A percentile compares a stretch with the other conserved stretches of the same genome.
Conservation (phyloP, 2,797 vertebrate genomes). For the Cirrhinus molitorella region DNA sequence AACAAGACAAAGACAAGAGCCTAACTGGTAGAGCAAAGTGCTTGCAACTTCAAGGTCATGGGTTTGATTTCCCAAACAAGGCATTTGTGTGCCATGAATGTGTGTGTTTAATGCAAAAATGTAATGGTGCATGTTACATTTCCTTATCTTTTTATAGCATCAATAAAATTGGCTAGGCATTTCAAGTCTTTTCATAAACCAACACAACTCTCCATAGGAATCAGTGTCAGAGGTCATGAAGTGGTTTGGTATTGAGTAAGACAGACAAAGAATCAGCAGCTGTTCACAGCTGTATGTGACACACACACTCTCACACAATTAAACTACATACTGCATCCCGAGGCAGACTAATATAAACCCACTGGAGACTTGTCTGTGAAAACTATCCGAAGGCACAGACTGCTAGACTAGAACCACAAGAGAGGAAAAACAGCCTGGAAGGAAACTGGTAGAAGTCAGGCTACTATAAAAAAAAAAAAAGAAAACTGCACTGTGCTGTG, state of each 20-base stretch:
- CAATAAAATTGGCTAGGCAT: too few relatives aligned
- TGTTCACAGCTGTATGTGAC: slow-evolving; percentile 49
- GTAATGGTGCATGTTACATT: not conserved
- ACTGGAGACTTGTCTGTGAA: slow-evolving; percentile 33
- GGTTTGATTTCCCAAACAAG: slow-evolving; percentile 3
- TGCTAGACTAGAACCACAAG: slow-evolving; percentile 24
- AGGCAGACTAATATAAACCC: slow-evolving; percentile 36
- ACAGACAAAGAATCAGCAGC: slow-evolving; percentile 45
- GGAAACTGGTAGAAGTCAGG: not conserved
- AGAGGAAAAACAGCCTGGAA: not conserved
- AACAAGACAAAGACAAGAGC: slow-evolving; percentile 6
- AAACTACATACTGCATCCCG: not conserved
- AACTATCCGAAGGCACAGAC: slow-evolving; percentile 42
- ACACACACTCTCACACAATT: slow-evolving; percentile 31
- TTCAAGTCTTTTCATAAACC: not conserved
- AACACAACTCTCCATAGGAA: not conserved
- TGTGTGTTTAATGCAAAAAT: not conserved
- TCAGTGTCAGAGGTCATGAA: slow-evolving; percentile 7
- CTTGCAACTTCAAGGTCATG: not conserved
- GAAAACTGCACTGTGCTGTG: not conserved
- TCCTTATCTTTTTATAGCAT: not conserved
- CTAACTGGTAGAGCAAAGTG: not conserved
- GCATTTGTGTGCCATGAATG: not conserved
- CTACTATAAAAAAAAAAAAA: slow-evolving; percentile 1
- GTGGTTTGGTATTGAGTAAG: slow-evolving; percentile 33